These are phyloP conservation scores for Mus spretus DNA, from an alignment of 2,797 vertebrate genomes.

Conservation along the genomic window DNA sequence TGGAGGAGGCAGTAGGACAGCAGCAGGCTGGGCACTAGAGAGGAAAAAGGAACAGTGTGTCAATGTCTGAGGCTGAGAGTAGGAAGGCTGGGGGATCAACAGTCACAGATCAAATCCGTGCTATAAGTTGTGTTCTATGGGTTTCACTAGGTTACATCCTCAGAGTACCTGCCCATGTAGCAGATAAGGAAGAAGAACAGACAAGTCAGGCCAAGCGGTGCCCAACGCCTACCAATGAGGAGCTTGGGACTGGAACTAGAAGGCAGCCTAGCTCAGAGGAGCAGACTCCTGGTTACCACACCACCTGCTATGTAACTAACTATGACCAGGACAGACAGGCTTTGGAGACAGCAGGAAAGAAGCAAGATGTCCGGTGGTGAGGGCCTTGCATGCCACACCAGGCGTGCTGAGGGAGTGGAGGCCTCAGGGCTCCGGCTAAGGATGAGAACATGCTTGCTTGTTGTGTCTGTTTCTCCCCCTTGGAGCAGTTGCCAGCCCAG, in stretches of 20 bases:
- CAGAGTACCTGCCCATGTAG: neutral
- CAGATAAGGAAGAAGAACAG: neutral
- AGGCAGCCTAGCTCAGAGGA: neutral
- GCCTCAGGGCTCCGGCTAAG: neutral
- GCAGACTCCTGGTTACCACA: neutral
- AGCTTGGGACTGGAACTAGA: neutral
- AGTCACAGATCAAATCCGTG: neutral
- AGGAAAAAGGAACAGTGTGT: neutral
- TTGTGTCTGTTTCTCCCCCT: neutral
- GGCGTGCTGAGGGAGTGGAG: neutral
- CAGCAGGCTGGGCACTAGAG: neutral
- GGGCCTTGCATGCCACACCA: neutral
- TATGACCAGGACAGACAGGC: neutral
- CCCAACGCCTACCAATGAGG: neutral
- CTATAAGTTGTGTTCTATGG: neutral
- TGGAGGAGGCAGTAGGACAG: neutral
- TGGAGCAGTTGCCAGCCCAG: neutral
- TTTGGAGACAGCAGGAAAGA: neutral
- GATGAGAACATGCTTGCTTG: neutral
- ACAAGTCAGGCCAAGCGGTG: neutral
- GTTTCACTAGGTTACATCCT: neutral
- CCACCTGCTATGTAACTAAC: neutral
- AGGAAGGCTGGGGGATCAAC: neutral
- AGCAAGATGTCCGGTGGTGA: too few relatives aligned
- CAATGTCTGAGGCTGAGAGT: neutral